Base-by-base conservation (phyloP, 2,888 invertebrate species). In the Opisthograptis luteolata region DNA sequence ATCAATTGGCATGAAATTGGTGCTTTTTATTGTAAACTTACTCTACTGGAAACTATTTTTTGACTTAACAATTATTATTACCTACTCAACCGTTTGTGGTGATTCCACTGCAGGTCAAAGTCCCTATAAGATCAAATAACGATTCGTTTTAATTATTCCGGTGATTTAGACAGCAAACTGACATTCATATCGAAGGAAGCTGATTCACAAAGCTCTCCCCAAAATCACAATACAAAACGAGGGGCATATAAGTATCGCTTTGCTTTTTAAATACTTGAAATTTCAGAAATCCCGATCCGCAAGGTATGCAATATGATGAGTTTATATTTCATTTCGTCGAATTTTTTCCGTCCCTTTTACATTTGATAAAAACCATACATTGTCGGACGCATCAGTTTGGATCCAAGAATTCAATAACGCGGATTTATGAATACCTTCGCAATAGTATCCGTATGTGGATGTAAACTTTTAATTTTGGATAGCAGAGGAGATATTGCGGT, bases 251-350 rank as follows among this genome's bases (percentile, higher is more conserved):
- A 17, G 59, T 68, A 68, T 63, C 69, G 68, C 64, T 70, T 69
- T 77, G 73, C 76, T 80, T 81, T 81, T 73, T 58, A 61, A 84
- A 84, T 86, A 75, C 73, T 81, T 79, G 70, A 70, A 78, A 85
- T 87, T 81, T 82, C 71, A 68, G 69, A 77, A 84, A 87, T 81
- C 82, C 71, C 68, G 58, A 79, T 77, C 70, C 70, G 65, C 64
- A 67, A 69, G 80, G 75, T 79, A 86, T 80, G 85, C 79, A 77
- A 84, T 84, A 84, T 82, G 78, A 82, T 79, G 84, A 79, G 75
- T 80, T 80, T 79, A 81, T 76, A 82, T 79, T 79, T 79, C 73
- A 76, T 73, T 79, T 78, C 62, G 74, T 70, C 69, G 67, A 69
- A 73, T 71, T 73, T 73, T 76, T 77, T 72, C 68, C 66, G 64